A percentile compares a stretch with the other conserved stretches of the same genome.
Evolutionary conservation across 2,888 invertebrate species (phyloP).

Genomic region (Nomada ferruginata): DNA sequence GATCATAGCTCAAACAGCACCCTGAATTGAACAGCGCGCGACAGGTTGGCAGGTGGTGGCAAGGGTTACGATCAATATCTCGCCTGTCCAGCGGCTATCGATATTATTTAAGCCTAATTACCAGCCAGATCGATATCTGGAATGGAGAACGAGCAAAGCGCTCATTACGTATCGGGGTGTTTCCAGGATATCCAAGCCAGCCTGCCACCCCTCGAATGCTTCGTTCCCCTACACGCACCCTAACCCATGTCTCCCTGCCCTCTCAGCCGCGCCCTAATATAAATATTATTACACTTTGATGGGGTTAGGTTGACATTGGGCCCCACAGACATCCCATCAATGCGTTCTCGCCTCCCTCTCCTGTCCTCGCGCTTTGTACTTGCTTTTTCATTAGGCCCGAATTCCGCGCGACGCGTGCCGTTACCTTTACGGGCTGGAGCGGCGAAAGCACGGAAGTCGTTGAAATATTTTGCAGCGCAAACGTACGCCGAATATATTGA

Average conservation of each 20-base stretch:
- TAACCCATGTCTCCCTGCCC: slow-evolving; percentile 72
- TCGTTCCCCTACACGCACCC: slow-evolving; percentile 70
- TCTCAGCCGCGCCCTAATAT: slow-evolving; percentile 82
- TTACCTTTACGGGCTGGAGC: slow-evolving; percentile 41
- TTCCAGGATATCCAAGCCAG: slow-evolving; percentile 54
- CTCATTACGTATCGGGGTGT: slow-evolving; percentile 55
- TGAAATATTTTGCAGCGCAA: slow-evolving; percentile 33
- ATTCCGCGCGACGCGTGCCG: slow-evolving; percentile 76
- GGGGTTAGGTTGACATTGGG: slow-evolving; percentile 83
- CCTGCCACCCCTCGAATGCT: slow-evolving; percentile 65
- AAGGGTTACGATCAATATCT: slow-evolving; percentile 37
- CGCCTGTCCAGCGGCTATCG: slow-evolving; percentile 14
- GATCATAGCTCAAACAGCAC: slow-evolving; percentile 36
- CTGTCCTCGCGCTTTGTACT: slow-evolving; percentile 53
- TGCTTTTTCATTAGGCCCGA: slow-evolving; percentile 79
- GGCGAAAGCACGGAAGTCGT: slow-evolving; percentile 29
- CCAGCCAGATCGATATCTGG: slow-evolving; percentile 60
- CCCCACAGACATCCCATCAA: slow-evolving; percentile 68
- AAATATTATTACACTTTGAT: slow-evolving; percentile 85
- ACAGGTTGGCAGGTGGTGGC: slow-evolving; percentile 29
- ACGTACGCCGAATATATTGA: neutral
- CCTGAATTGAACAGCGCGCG: slow-evolving; percentile 33
- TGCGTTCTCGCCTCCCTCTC: slow-evolving; percentile 56
- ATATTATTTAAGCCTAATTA: slow-evolving; percentile 47
- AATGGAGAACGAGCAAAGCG: slow-evolving; percentile 38